These are phyloP conservation scores for Gavialis gangeticus DNA, from an alignment of 2,113 vertebrate genomes.

Conservation along the genomic window DNA sequence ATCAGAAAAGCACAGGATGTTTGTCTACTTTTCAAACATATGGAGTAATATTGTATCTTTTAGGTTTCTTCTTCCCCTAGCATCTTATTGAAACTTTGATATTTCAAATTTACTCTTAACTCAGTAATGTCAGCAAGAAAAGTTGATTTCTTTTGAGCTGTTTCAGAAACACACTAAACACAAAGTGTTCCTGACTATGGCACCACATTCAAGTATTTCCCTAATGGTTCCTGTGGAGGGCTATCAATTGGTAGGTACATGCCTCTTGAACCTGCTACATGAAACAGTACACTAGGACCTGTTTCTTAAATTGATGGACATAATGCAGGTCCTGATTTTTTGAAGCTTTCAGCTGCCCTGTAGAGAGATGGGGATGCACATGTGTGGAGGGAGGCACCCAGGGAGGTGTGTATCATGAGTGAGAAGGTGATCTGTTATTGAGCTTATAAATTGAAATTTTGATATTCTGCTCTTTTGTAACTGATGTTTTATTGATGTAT, in stretches of 20 bases:
- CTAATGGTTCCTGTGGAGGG: not conserved
- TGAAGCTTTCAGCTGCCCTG: not conserved
- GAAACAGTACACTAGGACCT: not conserved
- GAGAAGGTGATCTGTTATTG: slow-evolving; percentile 29
- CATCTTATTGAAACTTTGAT: slow-evolving; percentile 44
- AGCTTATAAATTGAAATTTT: slow-evolving; percentile 70
- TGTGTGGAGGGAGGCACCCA: not conserved
- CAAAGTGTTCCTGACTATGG: not conserved
- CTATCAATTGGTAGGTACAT: not conserved
- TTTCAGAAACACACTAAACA: not conserved
- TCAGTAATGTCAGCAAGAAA: not conserved
- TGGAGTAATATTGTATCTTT: not conserved
- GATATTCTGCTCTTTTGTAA: slow-evolving; percentile 59
- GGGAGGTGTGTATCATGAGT: not conserved
- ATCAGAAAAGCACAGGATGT: not conserved
- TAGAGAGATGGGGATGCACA: not conserved
- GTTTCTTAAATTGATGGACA: not conserved
- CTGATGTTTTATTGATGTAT: slow-evolving; percentile 76
- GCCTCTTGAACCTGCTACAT: not conserved
- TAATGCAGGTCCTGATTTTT: not conserved
- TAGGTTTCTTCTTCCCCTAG: not conserved
- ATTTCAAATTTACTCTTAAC: slow-evolving; percentile 22
- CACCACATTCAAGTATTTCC: not conserved
- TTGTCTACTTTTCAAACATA: slow-evolving; percentile 21
- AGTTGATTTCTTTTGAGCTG: not conserved